Evolutionary conservation across 2,797 vertebrate species (phyloP), one percentile per base, ranked within the genome.

Genomic region (Etheostoma nigrum): DNA sequence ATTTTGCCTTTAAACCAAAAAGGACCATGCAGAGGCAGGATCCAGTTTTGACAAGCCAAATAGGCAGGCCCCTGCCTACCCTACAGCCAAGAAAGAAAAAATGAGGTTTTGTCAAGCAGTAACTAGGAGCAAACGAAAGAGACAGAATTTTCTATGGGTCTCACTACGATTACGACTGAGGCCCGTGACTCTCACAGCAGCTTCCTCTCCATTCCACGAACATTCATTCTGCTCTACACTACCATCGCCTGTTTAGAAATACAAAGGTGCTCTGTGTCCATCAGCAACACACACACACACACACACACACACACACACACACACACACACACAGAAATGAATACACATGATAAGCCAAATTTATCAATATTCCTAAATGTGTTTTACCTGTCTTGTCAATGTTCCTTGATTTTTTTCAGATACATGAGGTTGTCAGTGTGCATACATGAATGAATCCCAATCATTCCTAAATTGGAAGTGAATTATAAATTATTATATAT

Each of bases 261-360:
- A 93, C 91, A 93, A 92, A 91, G 85, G 74, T 83, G 48, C 78
- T 76, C 92, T 85, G 71, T 93, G 75, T 87, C 79, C 72, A 76
- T 82, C 27, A 61, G 60, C 30, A 48, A 78, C 3, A 73, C 69
- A 83, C 61, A 67, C 48, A 78, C 53, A 67, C 27, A 77, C 45
- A 23, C n/a, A 69, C 36, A 19, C 12, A 27, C 27, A 65, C 57
- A 69, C 30, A 21, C 27, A 4, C 27, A 27, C 27, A 5, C 27
- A 27, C 27, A 3, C 4, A 77, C 36, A 42, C 40, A 27, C 27
- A 27, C 30, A 30, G 2, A 25, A 30, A 30, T 30, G 30, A 30
- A 30, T 30, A 30, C 30, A 36, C 9, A 62, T 1, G 1, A 65
- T 47, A 14, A 49, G 1, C 1, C 27, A n/a, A 1, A 72, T 58